Conservation (phyloP, 2,888 invertebrate genomes). For the Noctua fimbriata region DNA sequence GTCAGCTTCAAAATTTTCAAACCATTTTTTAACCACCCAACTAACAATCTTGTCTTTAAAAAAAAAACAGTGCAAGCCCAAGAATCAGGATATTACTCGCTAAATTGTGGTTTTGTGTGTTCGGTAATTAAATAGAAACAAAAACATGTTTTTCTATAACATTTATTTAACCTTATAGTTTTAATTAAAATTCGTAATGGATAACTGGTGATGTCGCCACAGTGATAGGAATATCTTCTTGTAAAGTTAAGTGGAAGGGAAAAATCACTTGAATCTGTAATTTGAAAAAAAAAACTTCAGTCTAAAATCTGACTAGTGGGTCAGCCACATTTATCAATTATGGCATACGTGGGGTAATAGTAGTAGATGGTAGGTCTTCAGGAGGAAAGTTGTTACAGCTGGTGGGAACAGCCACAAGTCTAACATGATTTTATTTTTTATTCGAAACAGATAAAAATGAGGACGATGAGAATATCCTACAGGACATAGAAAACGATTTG, state of each 20-base stretch:
- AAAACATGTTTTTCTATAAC: neutral
- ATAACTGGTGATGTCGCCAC: slow-evolving; percentile 79
- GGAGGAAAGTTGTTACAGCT: neutral
- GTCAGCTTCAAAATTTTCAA: no score
- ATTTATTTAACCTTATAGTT: neutral
- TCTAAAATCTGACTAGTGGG: neutral
- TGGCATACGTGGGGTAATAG: neutral
- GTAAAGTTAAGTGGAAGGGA: slow-evolving; percentile 74
- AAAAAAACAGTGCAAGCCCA: neutral
- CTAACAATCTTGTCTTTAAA: no score
- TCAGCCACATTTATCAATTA: neutral
- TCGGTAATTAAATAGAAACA: neutral
- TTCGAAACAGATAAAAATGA: neutral
- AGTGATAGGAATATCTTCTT: slow-evolving; percentile 77
- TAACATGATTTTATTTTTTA: neutral
- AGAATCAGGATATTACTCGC: neutral
- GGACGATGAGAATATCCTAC: neutral
- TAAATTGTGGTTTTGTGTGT: neutral
- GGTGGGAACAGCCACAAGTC: neutral
- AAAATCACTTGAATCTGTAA: slow-evolving; percentile 78
- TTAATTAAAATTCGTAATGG: slow-evolving; percentile 71
- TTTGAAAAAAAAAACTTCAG: slow-evolving; percentile 25
- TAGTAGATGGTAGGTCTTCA: neutral
- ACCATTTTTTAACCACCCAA: no score
- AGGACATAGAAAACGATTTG: neutral